phyloP scores from a whole-genome alignment of 1,140 invertebrate genomes.

The Neocloeon triangulifer region DNA sequence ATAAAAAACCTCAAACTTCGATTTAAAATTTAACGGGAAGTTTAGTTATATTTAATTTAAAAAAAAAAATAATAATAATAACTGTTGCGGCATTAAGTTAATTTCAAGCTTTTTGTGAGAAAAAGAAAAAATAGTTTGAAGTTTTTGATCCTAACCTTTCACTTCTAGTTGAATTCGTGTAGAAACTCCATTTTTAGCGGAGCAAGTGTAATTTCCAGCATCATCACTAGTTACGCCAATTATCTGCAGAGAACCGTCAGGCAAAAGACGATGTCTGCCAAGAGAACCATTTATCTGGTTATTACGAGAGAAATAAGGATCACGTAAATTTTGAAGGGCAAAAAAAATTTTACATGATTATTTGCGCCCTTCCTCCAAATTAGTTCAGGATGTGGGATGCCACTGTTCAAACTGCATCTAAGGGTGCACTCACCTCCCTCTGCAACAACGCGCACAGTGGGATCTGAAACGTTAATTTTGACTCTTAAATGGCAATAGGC shows the following conservation, averaged over 20 bases:
- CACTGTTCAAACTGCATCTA: conserved; percentile 44
- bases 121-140: too few relatives aligned
- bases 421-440: conserved; percentile 50
- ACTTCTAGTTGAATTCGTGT: conserved; percentile 43
- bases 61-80: too few relatives aligned
- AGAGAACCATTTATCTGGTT: conserved; percentile 46
- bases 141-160: conserved; percentile 44
- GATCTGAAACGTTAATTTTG: conserved; percentile 15
- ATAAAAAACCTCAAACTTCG: too few relatives aligned
- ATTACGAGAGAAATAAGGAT: too few relatives aligned
- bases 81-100: too few relatives aligned
- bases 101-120: too few relatives aligned
- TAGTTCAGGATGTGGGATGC: conserved; percentile 47
- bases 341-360: too few relatives aligned
- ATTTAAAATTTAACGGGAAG: too few relatives aligned
- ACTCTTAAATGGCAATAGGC: too few relatives aligned
- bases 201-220: conserved; percentile 61
- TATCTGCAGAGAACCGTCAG: conserved; percentile 52
- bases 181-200: conserved; percentile 57
- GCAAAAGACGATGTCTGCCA: conserved; percentile 38
- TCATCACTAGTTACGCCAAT: conserved; percentile 57
- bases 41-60: too few relatives aligned
- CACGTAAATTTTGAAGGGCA: too few relatives aligned
- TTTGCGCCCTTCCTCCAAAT: conserved; percentile 47
- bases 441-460: conserved; percentile 32